Base-by-base conservation (phyloP, 1,140 invertebrate genomes). In the Dreissena rostriformis region DNA sequence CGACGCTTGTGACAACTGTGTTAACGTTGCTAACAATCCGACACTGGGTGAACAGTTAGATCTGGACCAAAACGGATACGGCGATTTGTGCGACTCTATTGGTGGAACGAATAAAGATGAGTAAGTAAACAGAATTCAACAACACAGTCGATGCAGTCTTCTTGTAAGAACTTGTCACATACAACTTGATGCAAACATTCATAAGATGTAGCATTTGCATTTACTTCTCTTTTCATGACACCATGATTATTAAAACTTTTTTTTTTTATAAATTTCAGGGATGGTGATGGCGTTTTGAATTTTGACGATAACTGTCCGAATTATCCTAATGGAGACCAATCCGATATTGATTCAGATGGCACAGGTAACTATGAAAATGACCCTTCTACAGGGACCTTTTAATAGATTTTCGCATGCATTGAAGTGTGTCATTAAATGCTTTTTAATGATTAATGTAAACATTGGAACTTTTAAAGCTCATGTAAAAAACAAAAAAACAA, bases 1-100 rank as follows among this genome's bases (percentile, higher is more conserved):
- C 1, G 97, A 98, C 90, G 94, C 95, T 14, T 99, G 98, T 90
- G 95, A 98, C 92, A 98, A 98, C 91, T 98, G 97, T 91, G 96
- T 96, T 0, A 94, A 96, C 15, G 94, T 95, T 0, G 94, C 95
- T 70, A 98, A 98, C 91, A 39, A 8, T 39, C 39, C 39, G 39
- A 39, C 39, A 8, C 8, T 39, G 39, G 95, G 96, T 0, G 95
- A 96, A 86, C 97, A 97, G 91, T 92, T 74, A 51, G 91, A 92
- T 77, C 75, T 82, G 0, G 87, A 92, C 67, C 66, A 84, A 55
- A 88, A 91, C 61, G 86, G 86, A 14, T 85, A 90, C n/a, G 91
- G 91, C 5, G 89, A 91, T 74, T 84, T 52, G 28, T 91, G 90
- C 86, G 97, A 98, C 29, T 63, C 74, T 7, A 61, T 75, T 53